Evolutionary conservation across 23 tunicate species (phyloP).

Genomic region (Styela clava): DNA sequence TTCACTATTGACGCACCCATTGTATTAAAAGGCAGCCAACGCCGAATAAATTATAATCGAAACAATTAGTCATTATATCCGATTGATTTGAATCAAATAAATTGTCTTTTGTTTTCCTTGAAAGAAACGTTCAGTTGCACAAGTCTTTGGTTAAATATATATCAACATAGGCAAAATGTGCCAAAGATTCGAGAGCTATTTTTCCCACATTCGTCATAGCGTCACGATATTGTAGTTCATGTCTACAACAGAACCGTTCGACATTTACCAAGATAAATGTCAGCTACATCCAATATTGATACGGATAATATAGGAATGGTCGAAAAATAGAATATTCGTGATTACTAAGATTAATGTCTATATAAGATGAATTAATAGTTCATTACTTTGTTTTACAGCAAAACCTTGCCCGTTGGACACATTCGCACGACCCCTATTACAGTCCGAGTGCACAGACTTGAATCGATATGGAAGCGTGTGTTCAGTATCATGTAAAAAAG

Average conservation of each 20-base stretch:
- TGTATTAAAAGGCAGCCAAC: too few relatives aligned
- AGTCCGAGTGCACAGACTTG: conserved; percentile 1
- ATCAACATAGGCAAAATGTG: too few relatives aligned
- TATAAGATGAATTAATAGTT: too few relatives aligned
- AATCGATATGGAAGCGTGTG: conserved; percentile 29
- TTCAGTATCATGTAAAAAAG: conserved; percentile 3
- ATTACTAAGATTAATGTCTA: too few relatives aligned
- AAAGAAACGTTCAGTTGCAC: not conserved
- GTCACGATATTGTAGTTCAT: not conserved
- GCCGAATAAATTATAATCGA: not conserved
- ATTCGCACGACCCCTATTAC: not conserved
- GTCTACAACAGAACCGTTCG: not conserved
- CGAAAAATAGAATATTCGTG: too few relatives aligned
- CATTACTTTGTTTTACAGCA: conserved; percentile 9
- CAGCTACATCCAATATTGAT: not conserved
- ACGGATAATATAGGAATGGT: too few relatives aligned
- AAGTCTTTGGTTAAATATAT: too few relatives aligned
- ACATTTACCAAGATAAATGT: not conserved
- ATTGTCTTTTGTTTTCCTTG: not conserved
- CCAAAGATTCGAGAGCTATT: too few relatives aligned
- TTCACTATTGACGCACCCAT: too few relatives aligned
- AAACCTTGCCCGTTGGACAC: conserved; percentile 18
- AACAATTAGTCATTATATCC: not conserved
- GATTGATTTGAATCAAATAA: not conserved
- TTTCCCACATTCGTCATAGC: not conserved